These are phyloP conservation scores for Gila orcuttii DNA, from an alignment of 2,113 vertebrate genomes.

Conservation along the genomic window DNA sequence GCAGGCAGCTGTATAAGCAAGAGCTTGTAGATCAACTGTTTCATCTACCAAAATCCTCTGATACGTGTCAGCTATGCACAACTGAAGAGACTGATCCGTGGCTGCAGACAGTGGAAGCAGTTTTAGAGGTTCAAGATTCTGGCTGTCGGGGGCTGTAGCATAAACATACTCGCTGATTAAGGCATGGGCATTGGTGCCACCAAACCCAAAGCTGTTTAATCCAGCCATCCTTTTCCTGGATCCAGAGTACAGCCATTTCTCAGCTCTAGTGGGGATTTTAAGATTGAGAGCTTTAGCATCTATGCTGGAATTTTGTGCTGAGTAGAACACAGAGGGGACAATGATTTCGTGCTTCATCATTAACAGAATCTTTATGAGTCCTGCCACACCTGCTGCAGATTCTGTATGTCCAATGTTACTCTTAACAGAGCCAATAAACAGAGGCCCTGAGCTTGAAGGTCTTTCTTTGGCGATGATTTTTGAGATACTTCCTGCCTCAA, in stretches of 20 bases:
- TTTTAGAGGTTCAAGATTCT: conserved; percentile 63
- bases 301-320: conserved; percentile 74
- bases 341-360: conserved; percentile 86
- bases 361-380: conserved; percentile 87
- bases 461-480: conserved; percentile 77
- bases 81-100: conserved; percentile 74
- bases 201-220: conserved; percentile 89
- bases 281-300: conserved; percentile 76
- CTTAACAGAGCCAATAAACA: conserved; percentile 86
- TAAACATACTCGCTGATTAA: conserved; percentile 78
- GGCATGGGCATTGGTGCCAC: conserved; percentile 84
- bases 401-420: conserved; percentile 88
- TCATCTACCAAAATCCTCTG: conserved; percentile 67
- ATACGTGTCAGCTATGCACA: conserved; percentile 70
- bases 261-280: conserved; percentile 71
- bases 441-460: conserved; percentile 59
- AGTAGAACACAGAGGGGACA: conserved; percentile 84
- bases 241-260: conserved; percentile 75
- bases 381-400: conserved; percentile 84
- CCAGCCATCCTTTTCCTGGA: conserved; percentile 77
- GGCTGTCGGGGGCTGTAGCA: conserved; percentile 32
- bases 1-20: conserved; percentile 85
- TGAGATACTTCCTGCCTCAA: conserved; percentile 81
- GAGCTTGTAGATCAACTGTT: conserved; percentile 67
- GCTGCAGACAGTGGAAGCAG: conserved; percentile 82